These are phyloP conservation scores for Linnaemya tessellans DNA, from an alignment of 2,888 invertebrate genomes.

Conservation along the genomic window DNA sequence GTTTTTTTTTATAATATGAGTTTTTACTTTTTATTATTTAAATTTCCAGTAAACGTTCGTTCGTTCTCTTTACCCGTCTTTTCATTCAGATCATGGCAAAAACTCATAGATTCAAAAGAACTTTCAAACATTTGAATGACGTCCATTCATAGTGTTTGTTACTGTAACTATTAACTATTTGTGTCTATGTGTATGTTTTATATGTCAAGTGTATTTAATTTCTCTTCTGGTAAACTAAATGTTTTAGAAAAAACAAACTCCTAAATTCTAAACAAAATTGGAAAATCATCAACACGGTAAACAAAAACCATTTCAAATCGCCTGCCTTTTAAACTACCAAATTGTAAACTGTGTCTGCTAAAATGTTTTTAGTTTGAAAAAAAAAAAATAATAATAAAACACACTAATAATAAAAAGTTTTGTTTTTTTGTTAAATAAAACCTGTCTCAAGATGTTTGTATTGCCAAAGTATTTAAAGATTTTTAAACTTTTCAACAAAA, in stretches of 20 bases:
- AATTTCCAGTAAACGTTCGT: neutral
- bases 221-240: constrained; percentile 34
- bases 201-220: constrained; percentile 35
- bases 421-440: constrained; percentile 1
- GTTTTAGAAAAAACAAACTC: constrained; percentile 1
- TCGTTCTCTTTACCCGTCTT: constrained; percentile 19
- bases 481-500: constrained; percentile 24
- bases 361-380: constrained; percentile 20
- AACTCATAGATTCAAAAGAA: constrained; percentile 29
- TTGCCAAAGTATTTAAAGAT: constrained; percentile 10
- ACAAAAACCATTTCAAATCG: constrained; percentile 19
- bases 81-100: constrained; percentile 34
- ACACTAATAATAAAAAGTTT: too few relatives aligned
- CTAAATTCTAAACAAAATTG: constrained; percentile 26
- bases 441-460: constrained; percentile 17
- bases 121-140: constrained; percentile 48
- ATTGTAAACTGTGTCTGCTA: neutral
- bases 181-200: constrained; percentile 38
- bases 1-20: neutral
- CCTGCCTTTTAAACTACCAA: constrained; percentile 26
- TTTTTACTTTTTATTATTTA: constrained; percentile 5
- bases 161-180: constrained; percentile 41
- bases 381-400: neutral
- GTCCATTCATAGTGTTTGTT: constrained; percentile 46
- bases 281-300: neutral